phyloP scores from a whole-genome alignment of 2,797 vertebrate genomes.

The Oryzias dopingdopingensis region DNA sequence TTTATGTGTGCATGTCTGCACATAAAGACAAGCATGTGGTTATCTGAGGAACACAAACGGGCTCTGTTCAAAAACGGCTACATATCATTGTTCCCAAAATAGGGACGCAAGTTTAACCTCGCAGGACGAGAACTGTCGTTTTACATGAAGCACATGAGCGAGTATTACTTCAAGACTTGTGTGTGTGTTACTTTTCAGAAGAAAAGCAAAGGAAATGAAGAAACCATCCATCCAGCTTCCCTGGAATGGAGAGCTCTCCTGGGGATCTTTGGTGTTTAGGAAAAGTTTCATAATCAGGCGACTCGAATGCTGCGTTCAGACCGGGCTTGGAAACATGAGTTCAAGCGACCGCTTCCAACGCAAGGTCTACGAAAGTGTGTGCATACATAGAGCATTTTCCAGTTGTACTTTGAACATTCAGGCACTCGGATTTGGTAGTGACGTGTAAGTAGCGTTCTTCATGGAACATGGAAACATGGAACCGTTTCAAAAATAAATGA shows the following conservation, averaged over 20 bases:
- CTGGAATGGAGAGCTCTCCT: too few relatives aligned
- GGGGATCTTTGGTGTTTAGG: too few relatives aligned
- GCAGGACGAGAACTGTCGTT: slow-evolving; percentile 13
- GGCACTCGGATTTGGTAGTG: too few relatives aligned
- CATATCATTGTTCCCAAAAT: slow-evolving; percentile 7
- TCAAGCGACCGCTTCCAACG: too few relatives aligned
- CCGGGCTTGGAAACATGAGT: too few relatives aligned
- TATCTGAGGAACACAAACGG: slow-evolving; percentile 14
- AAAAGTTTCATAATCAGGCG: slow-evolving; percentile 5
- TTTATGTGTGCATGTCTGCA: slow-evolving; percentile 6
- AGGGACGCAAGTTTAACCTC: slow-evolving; percentile 13
- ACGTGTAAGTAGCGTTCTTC: too few relatives aligned
- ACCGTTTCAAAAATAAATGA: too few relatives aligned
- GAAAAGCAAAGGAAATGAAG: background rate
- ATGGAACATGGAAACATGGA: too few relatives aligned
- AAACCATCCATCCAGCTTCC: background rate
- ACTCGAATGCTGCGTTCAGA: too few relatives aligned
- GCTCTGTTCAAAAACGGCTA: slow-evolving; percentile 13
- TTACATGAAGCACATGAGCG: slow-evolving; percentile 13
- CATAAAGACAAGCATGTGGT: slow-evolving; percentile 11
- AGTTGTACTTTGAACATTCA: too few relatives aligned
- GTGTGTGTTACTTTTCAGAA: slow-evolving; percentile 7
- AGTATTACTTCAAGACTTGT: slow-evolving; percentile 12
- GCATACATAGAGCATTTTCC: too few relatives aligned
- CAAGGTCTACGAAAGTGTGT: too few relatives aligned